Percentiles rank a stretch among this genome's conserved stretches.
These are phyloP conservation scores for Grammomys dolichurus DNA, from an alignment of 2,113 vertebrate genomes.

Conservation along the genomic window DNA sequence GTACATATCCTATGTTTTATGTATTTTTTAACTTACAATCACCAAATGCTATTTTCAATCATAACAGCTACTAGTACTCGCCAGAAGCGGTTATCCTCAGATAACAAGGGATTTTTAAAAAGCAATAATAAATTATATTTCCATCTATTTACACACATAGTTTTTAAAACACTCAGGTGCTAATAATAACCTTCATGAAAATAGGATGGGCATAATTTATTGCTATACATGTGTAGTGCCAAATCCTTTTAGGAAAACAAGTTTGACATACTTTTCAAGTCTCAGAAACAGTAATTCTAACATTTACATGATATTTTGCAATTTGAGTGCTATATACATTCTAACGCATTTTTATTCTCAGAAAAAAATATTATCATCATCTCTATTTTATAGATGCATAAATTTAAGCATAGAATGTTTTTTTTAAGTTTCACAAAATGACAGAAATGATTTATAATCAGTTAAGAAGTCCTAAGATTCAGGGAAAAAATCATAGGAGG, in stretches of 20 bases:
- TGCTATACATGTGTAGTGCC: not conserved
- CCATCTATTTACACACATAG: conserved; percentile 1
- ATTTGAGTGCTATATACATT: not conserved
- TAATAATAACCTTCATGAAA: conserved; percentile 35
- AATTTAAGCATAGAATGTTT: conserved; percentile 5
- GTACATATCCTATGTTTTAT: not conserved
- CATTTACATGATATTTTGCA: not conserved
- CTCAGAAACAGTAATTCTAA: conserved; percentile 41
- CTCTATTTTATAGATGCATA: conserved; percentile 30
- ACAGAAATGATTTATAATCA: conserved; percentile 10
- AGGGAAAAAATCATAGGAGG: not conserved
- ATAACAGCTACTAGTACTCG: not conserved
- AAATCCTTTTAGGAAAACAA: conserved; percentile 38
- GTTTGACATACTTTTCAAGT: conserved; percentile 30
- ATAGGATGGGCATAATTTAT: not conserved
- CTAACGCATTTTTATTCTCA: conserved; percentile 8
- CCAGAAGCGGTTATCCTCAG: not conserved
- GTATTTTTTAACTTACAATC: conserved; percentile 27
- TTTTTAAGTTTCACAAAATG: no score
- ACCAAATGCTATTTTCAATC: not conserved
- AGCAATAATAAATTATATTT: conserved; percentile 18
- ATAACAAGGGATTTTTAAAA: conserved; percentile 23
- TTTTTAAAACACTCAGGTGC: not conserved
- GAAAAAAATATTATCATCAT: not conserved
- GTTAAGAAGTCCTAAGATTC: not conserved